phyloP scores from a whole-genome alignment of 1,140 invertebrate genomes.

The Pygmarrhopalites habei region DNA sequence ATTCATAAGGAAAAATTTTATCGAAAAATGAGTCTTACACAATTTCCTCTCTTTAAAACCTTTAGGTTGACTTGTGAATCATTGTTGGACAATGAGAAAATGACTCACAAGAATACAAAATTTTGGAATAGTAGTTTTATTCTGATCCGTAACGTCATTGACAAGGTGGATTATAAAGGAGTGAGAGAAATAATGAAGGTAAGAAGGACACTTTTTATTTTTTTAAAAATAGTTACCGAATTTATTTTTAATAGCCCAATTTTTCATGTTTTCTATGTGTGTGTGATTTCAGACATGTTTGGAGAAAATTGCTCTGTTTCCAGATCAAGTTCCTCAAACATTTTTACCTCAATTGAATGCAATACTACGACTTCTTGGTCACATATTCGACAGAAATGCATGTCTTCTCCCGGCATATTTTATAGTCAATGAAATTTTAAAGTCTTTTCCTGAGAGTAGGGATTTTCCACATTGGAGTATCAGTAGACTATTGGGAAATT shows the following conservation, averaged over 20 bases:
- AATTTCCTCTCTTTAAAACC: slow-evolving; percentile 15
- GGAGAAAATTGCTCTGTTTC: slow-evolving; percentile 76
- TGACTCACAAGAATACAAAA: slow-evolving; percentile 45
- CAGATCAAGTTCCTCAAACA: slow-evolving; percentile 64
- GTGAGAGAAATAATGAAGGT: slow-evolving; percentile 87
- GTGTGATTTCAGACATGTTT: slow-evolving; percentile 59
- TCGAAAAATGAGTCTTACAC: not conserved
- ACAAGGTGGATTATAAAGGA: slow-evolving; percentile 89
- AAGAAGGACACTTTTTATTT: slow-evolving; percentile 38
- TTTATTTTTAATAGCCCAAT: not conserved
- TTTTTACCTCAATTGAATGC: slow-evolving; percentile 70
- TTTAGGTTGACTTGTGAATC: slow-evolving; percentile 49
- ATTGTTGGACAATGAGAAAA: slow-evolving; percentile 47
- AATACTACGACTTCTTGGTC: slow-evolving; percentile 70
- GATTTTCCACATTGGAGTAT: slow-evolving; percentile 73
- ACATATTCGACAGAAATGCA: slow-evolving; percentile 86
- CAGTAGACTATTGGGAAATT: slow-evolving; percentile 72
- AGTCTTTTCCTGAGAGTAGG: slow-evolving; percentile 71
- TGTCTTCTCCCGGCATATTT: slow-evolving; percentile 74
- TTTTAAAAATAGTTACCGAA: not conserved
- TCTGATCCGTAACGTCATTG: slow-evolving; percentile 75
- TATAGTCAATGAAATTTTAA: slow-evolving; percentile 87
- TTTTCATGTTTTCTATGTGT: not conserved
- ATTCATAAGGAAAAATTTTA: too few species aligned
- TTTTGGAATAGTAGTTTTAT: slow-evolving; percentile 74